phyloP scores from a whole-genome alignment of 2,797 vertebrate genomes.

The Enteromius fasciolatus region DNA sequence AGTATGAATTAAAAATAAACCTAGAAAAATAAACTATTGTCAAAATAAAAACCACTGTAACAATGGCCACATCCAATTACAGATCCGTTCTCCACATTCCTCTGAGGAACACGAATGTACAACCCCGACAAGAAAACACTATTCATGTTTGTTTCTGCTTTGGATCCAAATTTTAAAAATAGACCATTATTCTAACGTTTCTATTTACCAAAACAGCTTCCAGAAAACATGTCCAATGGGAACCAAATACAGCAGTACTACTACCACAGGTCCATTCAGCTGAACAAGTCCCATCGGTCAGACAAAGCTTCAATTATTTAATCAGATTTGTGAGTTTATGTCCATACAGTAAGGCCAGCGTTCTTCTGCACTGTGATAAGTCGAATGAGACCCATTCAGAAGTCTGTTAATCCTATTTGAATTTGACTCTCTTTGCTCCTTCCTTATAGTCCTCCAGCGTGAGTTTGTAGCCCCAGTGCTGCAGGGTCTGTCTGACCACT shows the following conservation, averaged over 20 bases:
- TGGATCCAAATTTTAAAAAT: not conserved
- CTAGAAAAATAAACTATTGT: not conserved
- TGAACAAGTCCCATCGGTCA: not conserved
- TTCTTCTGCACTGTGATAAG: not conserved
- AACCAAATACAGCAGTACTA: not conserved
- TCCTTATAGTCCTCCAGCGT: constrained; percentile 50
- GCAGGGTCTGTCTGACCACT: constrained; percentile 57
- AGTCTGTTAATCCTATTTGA: constrained; percentile 6
- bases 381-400: not conserved
- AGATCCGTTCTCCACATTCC: constrained; percentile 6
- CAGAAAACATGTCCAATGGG: not conserved
- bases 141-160: not conserved
- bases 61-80: not conserved
- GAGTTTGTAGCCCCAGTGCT: constrained; percentile 60
- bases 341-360: not conserved
- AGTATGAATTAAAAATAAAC: constrained; percentile 5
- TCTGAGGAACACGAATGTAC: not conserved
- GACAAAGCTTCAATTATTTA: not conserved
- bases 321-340: not conserved
- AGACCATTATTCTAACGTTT: not conserved
- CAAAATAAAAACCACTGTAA: constrained; percentile 4
- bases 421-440: constrained; percentile 54
- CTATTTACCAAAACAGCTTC: not conserved
- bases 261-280: not conserved
- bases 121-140: not conserved